Evolutionary conservation across 30 jellyfish, hydroid and myxozoan species (phyloP), one percentile per base, ranked within the genome.

Genomic region (Calvadosia cruxmelitensis): DNA sequence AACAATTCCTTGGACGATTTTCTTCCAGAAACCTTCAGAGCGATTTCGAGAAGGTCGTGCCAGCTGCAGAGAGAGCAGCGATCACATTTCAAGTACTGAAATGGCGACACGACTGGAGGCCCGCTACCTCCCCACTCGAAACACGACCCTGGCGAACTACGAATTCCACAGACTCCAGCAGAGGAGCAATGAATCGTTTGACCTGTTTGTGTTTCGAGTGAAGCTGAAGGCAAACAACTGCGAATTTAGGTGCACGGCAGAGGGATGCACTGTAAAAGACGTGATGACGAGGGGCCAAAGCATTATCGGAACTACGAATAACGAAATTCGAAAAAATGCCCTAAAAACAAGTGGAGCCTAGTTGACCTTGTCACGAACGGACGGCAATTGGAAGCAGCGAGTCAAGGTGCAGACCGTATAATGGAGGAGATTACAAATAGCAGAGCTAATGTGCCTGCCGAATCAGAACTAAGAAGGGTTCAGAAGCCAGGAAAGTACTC

Each of bases 1-100:
- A 72, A 48, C 76, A 49, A 30, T 65, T 65, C 67, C 67, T 65
- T 15, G 74, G 74, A 65, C 12, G 74, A 13, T 26, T 65, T 65
- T 66, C 66, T n/a, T n/a, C n/a, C n/a, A n/a, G n/a, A n/a, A n/a
- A n/a, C n/a, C n/a, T n/a, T n/a, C n/a, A n/a, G n/a, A 3, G 27
- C 67, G 26, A 53, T 32, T 50, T 70, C 80, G 52, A 51, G 52
- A 51, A 53, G 80, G 52, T 32, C 52, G 20, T 51, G 80, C 50
- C 62, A 27, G 29, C 0, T 53, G 7, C 5, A 78, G 13, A 3
- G n/a, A n/a, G n/a, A n/a, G n/a, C n/a, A n/a, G n/a, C n/a, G n/a
- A n/a, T n/a, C n/a, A n/a, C n/a, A n/a, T 33, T 74, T 64, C 35
- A 64, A 64, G n/a, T 3, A 42, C 57, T 42, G 57, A 42, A 20